A percentile compares a stretch with the other conserved stretches of the same genome.
Conservation (phyloP, 2,888 invertebrate species). For the Lithophane leautieri region DNA sequence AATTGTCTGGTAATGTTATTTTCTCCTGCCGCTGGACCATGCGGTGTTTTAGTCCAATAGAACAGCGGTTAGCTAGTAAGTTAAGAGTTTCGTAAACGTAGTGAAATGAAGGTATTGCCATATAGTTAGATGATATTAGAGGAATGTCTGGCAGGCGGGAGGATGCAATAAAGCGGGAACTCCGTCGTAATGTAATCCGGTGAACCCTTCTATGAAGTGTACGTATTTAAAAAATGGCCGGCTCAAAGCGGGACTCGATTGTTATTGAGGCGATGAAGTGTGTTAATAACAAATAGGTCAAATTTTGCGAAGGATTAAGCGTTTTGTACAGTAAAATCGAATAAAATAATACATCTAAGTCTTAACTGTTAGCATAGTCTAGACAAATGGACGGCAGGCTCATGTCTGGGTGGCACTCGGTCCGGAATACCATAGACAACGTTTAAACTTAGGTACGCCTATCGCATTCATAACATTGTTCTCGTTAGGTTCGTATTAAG, state of each 20-base stretch:
- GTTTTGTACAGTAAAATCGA: constrained; percentile 89
- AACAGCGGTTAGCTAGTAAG: constrained; percentile 83
- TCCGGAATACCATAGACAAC: constrained; percentile 37
- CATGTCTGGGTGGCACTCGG: constrained; percentile 78
- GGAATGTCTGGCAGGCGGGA: constrained; percentile 86
- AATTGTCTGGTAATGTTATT: constrained; percentile 81
- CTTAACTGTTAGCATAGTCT: constrained; percentile 83
- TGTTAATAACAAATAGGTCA: constrained; percentile 83
- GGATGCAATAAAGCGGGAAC: constrained; percentile 83
- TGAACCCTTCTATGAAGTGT: constrained; percentile 87
- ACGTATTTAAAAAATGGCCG: constrained; percentile 83
- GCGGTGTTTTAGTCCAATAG: constrained; percentile 84
- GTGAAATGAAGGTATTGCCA: constrained; percentile 86
- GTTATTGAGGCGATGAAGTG: constrained; percentile 74
- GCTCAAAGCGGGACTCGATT: constrained; percentile 81
- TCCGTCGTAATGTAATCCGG: constrained; percentile 74
- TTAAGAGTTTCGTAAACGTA: constrained; percentile 85
- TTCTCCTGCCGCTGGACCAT: constrained; percentile 73
- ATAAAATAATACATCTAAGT: constrained; percentile 80
- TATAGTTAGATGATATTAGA: constrained; percentile 88
- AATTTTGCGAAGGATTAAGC: constrained; percentile 86
- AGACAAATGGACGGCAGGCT: constrained; percentile 79
- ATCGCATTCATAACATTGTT: constrained; percentile 22
- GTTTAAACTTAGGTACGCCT: constrained; percentile 5
- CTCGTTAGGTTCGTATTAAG: constrained; percentile 17